phyloP scores from a whole-genome alignment of 1,140 invertebrate species.

The Meloidogyne exigua region DNA sequence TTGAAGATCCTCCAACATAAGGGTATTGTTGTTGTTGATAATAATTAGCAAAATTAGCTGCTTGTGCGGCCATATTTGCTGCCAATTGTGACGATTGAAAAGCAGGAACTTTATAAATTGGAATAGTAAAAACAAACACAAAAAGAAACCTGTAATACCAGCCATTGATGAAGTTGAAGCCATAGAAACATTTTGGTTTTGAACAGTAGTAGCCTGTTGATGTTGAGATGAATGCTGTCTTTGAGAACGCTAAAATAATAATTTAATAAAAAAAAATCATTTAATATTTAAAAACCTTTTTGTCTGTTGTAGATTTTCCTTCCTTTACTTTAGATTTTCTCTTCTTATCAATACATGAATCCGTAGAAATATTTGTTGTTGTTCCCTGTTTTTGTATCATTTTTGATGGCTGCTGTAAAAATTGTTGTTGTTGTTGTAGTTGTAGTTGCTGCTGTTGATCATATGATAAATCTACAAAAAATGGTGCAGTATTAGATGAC shows the following conservation, averaged over 20 bases:
- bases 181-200: background rate
- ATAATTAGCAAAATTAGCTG: conserved; percentile 22
- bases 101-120: background rate
- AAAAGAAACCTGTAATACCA: background rate
- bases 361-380: conserved; percentile 19
- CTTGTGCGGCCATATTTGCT: conserved; percentile 9
- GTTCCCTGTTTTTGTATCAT: background rate
- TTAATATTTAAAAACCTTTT: background rate
- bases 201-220: background rate
- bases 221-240: background rate
- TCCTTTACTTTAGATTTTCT: background rate
- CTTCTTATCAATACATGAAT: background rate
- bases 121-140: background rate
- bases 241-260: background rate
- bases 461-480: background rate
- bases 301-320: background rate
- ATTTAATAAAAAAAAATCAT: background rate
- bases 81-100: conserved; percentile 16
- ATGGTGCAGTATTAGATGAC: background rate
- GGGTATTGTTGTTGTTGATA: conserved; percentile 25
- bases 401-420: background rate
- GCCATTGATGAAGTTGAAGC: background rate
- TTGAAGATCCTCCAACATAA: background rate
- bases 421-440: background rate
- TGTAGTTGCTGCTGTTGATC: background rate